phyloP scores from a whole-genome alignment of 2,113 vertebrate genomes.

The Acrocephalus kingi region DNA sequence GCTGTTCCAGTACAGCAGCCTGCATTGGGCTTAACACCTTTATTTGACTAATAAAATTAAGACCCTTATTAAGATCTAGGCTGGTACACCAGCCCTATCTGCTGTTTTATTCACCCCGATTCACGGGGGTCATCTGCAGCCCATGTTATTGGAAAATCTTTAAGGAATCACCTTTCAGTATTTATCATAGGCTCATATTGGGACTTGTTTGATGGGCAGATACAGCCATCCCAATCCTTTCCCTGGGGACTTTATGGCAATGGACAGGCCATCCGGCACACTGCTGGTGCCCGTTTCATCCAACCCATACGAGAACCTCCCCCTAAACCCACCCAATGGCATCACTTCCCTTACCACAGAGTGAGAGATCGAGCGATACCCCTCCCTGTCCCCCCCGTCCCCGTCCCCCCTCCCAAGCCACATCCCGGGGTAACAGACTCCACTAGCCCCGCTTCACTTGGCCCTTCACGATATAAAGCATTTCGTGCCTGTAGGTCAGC shows the following conservation, averaged over 20 bases:
- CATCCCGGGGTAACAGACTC: fast-evolving
- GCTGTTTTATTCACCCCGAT: not conserved
- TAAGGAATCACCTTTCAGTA: fast-evolving
- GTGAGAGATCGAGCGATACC: fast-evolving
- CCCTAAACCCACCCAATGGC: fast-evolving
- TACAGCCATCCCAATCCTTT: fast-evolving
- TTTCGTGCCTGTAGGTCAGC: fast-evolving
- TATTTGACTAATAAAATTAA: no score
- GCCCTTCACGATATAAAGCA: fast-evolving
- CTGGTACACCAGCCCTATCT: not conserved
- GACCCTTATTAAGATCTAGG: fast-evolving
- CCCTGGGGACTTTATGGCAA: fast-evolving
- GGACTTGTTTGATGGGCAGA: no score
- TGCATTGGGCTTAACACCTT: fast-evolving
- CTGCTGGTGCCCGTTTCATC: fast-evolving
- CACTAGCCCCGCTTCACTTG: fast-evolving
- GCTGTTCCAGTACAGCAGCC: no score
- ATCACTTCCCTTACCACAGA: fast-evolving
- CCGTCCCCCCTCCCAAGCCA: no score
- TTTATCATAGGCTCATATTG: fast-evolving
- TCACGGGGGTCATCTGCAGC: no score
- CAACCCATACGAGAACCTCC: no score
- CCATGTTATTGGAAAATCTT: fast-evolving
- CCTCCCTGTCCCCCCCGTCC: no score
- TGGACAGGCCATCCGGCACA: fast-evolving